Percentiles rank a stretch among this genome's conserved stretches.
Evolutionary conservation across 2,113 vertebrate species (phyloP).

Genomic region (Phrynocephalus versicolor): DNA sequence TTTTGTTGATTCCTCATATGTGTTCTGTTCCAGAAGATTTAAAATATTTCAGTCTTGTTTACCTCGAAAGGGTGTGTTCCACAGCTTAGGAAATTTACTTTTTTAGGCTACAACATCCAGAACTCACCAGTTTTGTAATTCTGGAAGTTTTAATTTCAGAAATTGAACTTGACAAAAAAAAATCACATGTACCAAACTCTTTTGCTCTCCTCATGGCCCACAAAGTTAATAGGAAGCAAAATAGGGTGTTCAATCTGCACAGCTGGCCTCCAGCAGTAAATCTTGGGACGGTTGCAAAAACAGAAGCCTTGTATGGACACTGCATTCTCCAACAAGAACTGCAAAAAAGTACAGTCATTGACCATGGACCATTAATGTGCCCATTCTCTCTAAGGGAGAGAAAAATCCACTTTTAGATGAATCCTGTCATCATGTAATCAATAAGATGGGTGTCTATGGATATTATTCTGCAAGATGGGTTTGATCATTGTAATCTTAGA

Average conservation of each 20-base stretch:
- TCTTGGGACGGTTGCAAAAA: not conserved
- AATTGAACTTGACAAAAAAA: too few relatives aligned
- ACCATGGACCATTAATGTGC: not conserved
- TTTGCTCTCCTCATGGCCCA: not conserved
- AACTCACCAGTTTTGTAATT: too few relatives aligned
- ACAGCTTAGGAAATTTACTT: too few relatives aligned
- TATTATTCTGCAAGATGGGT: not conserved
- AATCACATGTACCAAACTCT: not conserved
- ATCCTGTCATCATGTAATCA: too few relatives aligned
- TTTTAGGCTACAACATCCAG: too few relatives aligned
- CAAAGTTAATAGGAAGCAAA: too few relatives aligned
- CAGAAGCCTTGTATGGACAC: not conserved
- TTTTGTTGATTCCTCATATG: not conserved
- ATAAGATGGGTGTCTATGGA: not conserved
- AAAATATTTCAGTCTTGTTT: not conserved
- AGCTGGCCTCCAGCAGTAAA: not conserved
- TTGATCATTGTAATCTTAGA: too few relatives aligned
- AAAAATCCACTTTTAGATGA: not conserved
- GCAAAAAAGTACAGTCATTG: not conserved
- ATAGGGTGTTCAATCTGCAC: not conserved
- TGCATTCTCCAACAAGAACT: not conserved
- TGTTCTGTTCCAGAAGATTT: not conserved
- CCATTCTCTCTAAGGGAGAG: too few relatives aligned
- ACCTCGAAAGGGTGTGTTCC: too few relatives aligned
- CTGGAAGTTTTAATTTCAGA: too few relatives aligned